A percentile compares a stretch with the other conserved stretches of the same genome.
These are phyloP conservation scores for Drosophila prolongata DNA, from an alignment of 2,888 invertebrate species.

Conservation along the genomic window DNA sequence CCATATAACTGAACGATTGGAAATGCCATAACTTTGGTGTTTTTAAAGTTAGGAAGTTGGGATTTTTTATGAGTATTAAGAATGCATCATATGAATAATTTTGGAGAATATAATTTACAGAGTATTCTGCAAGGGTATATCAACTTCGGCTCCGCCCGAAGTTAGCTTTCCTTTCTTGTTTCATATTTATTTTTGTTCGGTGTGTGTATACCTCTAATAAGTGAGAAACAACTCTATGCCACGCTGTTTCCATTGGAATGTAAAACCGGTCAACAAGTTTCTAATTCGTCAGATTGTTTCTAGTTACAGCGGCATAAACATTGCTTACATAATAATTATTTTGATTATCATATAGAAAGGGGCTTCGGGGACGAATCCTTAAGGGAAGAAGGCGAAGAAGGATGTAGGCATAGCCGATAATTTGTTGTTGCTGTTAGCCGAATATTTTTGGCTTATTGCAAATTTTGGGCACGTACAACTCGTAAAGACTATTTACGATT, in stretches of 20 bases:
- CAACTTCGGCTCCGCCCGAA: no score
- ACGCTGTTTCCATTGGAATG: neutral
- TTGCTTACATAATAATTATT: constrained; percentile 73
- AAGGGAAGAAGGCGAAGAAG: neutral
- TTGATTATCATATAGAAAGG: constrained; percentile 63
- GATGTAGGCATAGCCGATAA: constrained; percentile 61
- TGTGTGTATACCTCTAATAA: no score
- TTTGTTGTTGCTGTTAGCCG: constrained; percentile 58
- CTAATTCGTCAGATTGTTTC: constrained; percentile 38
- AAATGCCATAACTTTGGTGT: no score
- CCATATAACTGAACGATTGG: no score
- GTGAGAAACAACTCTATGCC: neutral
- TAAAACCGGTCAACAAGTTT: constrained; percentile 20
- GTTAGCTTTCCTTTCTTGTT: no score
- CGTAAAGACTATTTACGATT: constrained; percentile 79
- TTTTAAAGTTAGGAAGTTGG: no score
- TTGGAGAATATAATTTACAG: no score
- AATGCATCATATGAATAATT: no score
- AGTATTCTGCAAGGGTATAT: no score
- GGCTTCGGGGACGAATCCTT: constrained; percentile 1
- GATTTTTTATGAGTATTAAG: no score
- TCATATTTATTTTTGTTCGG: no score
- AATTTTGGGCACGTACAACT: constrained; percentile 78
- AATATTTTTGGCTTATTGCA: constrained; percentile 73
- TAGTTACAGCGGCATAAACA: constrained; percentile 55